Evolutionary conservation across 1,140 invertebrate species (phyloP), one percentile per base, ranked within the genome.

Genomic region (Caerostris extrusa): DNA sequence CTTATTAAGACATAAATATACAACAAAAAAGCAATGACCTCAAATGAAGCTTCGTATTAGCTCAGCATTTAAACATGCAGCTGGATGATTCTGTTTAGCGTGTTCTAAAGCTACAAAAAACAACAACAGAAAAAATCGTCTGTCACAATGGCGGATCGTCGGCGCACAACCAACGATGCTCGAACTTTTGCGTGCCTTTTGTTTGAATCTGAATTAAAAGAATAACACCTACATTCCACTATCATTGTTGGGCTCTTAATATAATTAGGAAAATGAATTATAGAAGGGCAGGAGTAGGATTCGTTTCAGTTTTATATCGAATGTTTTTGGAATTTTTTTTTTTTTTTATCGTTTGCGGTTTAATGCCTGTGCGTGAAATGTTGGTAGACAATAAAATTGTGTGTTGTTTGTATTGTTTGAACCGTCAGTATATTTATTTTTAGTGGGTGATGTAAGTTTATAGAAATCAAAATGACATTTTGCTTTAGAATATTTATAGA

Each of bases 211-310:
- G 87, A 89, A 69, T 69, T 69, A 69, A 69, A 69, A 89, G 61
- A 69, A 71, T 89, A 55, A 89, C 87, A 69, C 64, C 64, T 57
- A 17, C 64, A 89, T 89, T 69, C 12, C 87, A 55, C 50, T 6
- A 55, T 87, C 64, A 64, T 87, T 87, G 34, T 60, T 50, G 5
- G 61, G 14, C 64, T 19, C 50, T 34, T 50, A 77, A 50, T 50
- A 71, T 69, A 89, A 89, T 57, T 89, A 64, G 61, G 56, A 69
- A 77, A 69, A 69, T 89, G 50, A 89, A 64, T 89, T 89, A 89
- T 89, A 19, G 64, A 89, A 56, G 34, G 64, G 53, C 58, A 61
- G 85, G 58, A 87, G 64, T 87, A 87, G 12, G 58, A 19, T 89
- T 60, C 87, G 34, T 89, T 89, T 89, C 87, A 53, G 87, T 61